These are phyloP conservation scores for Drosophila sproati DNA, from an alignment of 1,140 invertebrate species.

Conservation along the genomic window DNA sequence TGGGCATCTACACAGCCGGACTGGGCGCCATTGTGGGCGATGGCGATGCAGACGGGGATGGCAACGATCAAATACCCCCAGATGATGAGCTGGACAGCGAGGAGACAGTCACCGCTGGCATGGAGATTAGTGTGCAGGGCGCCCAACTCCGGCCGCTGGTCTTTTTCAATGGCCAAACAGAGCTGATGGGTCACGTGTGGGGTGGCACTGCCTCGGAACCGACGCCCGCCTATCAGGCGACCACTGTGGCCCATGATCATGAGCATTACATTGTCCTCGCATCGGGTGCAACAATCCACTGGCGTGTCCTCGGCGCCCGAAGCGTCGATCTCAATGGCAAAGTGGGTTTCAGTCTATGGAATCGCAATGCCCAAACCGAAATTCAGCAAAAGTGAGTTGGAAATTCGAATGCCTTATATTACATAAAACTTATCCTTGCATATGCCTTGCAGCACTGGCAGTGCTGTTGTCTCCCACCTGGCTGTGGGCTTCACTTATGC, in stretches of 20 bases:
- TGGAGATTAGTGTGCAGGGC: slow-evolving; percentile 92
- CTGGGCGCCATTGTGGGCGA: slow-evolving; percentile 88
- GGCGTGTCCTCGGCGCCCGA: slow-evolving; percentile 89
- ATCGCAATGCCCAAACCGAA: slow-evolving; percentile 92
- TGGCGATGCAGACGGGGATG: slow-evolving; percentile 85
- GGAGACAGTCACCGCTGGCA: slow-evolving; percentile 91
- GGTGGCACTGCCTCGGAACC: slow-evolving; percentile 92
- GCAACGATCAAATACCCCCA: slow-evolving; percentile 80
- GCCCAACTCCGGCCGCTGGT: slow-evolving; percentile 92
- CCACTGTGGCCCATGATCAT: slow-evolving; percentile 91
- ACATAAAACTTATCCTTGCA: neutral
- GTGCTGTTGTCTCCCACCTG: slow-evolving; percentile 89
- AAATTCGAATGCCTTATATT: neutral
- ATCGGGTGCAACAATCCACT: slow-evolving; percentile 90
- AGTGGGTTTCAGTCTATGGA: slow-evolving; percentile 95
- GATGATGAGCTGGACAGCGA: slow-evolving; percentile 86
- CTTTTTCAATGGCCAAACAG: slow-evolving; percentile 93
- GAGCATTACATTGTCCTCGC: slow-evolving; percentile 88
- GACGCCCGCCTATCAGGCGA: slow-evolving; percentile 92
- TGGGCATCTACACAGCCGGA: slow-evolving; percentile 93
- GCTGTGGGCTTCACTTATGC: slow-evolving; percentile 89
- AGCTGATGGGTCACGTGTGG: slow-evolving; percentile 96
- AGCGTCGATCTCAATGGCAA: slow-evolving; percentile 94
- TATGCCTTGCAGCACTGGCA: slow-evolving; percentile 87
- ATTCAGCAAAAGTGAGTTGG: slow-evolving; percentile 89